These are phyloP conservation scores for Centropyge bicolor DNA, from an alignment of 2,797 vertebrate species.

Conservation along the genomic window DNA sequence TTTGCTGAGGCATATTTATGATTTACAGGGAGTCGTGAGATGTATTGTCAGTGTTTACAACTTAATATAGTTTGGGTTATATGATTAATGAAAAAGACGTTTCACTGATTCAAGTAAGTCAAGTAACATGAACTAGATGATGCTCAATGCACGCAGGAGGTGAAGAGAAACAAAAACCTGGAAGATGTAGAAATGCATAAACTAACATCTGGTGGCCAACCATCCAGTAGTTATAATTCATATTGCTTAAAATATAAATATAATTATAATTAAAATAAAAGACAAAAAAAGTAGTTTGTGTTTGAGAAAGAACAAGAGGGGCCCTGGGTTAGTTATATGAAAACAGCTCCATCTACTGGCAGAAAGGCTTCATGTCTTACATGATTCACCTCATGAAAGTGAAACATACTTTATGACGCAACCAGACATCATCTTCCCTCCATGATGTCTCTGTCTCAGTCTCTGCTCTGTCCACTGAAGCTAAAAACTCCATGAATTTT, in stretches of 20 bases:
- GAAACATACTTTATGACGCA: background rate
- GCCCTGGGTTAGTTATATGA: background rate
- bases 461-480: background rate
- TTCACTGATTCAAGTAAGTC: too few relatives aligned
- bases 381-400: background rate
- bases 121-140: background rate
- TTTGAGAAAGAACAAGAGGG: background rate
- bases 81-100: too few relatives aligned
- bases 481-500: background rate
- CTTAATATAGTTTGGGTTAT: background rate
- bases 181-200: background rate
- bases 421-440: background rate
- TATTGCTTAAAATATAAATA: too few relatives aligned
- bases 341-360: conserved; percentile 48
- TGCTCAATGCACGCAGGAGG: background rate
- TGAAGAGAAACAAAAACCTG: background rate
- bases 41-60: background rate
- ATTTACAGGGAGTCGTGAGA: background rate
- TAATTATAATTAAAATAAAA: too few relatives aligned
- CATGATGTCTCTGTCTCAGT: background rate
- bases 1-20: too few relatives aligned
- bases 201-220: background rate
- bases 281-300: background rate
- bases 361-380: background rate
- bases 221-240: background rate